phyloP scores from a whole-genome alignment of 2,797 vertebrate species.

The Liparis tanakae region DNA sequence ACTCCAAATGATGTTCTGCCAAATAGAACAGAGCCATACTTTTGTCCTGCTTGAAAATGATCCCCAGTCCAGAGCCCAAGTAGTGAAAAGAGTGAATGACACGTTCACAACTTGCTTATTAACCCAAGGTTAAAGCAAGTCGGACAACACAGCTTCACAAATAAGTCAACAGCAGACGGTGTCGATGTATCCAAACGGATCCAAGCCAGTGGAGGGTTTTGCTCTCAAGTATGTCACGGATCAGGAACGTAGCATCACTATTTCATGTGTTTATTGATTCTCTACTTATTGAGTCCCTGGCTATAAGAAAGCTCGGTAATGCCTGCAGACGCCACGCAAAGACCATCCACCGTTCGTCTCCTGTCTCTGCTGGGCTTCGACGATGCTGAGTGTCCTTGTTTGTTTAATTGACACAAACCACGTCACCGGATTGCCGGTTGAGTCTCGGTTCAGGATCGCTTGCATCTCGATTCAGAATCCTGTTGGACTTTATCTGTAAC shows the following conservation, averaged over 20 bases:
- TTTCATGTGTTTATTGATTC: conserved; percentile 40
- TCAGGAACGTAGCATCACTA: conserved; percentile 16
- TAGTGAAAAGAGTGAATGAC: conserved; percentile 27
- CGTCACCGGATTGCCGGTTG: conserved; percentile 24
- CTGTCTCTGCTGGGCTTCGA: conserved; percentile 4
- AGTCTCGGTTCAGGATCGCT: conserved; percentile 11
- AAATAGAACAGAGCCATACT: conserved; percentile 50
- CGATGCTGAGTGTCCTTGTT: conserved; percentile 22
- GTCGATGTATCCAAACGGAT: conserved; percentile 27
- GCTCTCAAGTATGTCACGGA: conserved; percentile 18
- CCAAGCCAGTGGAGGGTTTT: conserved; percentile 13
- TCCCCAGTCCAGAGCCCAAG: conserved; percentile 37
- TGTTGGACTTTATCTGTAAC: conserved; percentile 16
- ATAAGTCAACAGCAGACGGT: conserved; percentile 36
- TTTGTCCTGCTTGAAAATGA: conserved; percentile 26
- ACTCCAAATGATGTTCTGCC: conserved; percentile 43
- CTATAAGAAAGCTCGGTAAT: conserved; percentile 23
- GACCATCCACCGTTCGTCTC: conserved; percentile 34
- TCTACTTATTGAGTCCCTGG: conserved; percentile 11
- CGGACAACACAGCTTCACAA: conserved; percentile 40
- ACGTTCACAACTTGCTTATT: conserved; percentile 25
- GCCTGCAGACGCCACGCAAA: conserved; percentile 34
- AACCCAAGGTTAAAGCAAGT: conserved; percentile 25
- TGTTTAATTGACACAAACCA: conserved; percentile 27
- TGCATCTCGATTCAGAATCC: conserved; percentile 5